phyloP scores from a whole-genome alignment of 2,797 vertebrate genomes.

The Tapirus indicus region DNA sequence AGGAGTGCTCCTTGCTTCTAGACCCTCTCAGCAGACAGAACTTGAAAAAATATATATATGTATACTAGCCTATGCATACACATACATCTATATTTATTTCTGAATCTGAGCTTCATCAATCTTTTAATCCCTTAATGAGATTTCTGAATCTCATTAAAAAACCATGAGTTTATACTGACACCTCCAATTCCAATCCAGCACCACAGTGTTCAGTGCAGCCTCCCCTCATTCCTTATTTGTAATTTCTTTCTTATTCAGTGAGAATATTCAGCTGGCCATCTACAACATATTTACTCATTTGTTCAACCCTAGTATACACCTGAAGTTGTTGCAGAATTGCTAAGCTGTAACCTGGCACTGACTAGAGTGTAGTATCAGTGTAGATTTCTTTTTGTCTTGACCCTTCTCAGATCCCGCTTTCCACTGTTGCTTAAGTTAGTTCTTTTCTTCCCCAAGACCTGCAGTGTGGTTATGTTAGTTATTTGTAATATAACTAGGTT shows the following conservation, averaged over 20 bases:
- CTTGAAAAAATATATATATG: not conserved
- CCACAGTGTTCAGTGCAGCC: not conserved
- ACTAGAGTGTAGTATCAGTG: not conserved
- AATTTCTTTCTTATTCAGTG: not conserved
- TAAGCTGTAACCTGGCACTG: not conserved
- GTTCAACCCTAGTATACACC: not conserved
- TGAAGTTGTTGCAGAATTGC: conserved; percentile 13
- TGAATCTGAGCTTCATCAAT: not conserved
- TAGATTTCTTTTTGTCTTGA: not conserved
- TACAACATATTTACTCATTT: conserved; percentile 14
- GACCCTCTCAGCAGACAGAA: not conserved
- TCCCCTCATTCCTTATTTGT: not conserved
- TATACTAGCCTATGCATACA: not conserved
- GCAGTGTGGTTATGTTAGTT: not conserved
- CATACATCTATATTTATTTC: not conserved
- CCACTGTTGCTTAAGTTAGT: not conserved
- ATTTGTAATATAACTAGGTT: conserved; percentile 37
- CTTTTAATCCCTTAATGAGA: not conserved
- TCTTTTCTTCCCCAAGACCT: not conserved
- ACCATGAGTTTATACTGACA: not conserved
- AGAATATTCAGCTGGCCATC: conserved; percentile 6
- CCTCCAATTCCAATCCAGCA: not conserved
- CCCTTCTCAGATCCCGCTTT: not conserved
- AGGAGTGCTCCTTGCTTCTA: not conserved
- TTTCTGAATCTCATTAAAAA: not conserved